Conservation (phyloP, 53 echinoderm and acorn worm genomes). For the Astropecten irregularis region DNA sequence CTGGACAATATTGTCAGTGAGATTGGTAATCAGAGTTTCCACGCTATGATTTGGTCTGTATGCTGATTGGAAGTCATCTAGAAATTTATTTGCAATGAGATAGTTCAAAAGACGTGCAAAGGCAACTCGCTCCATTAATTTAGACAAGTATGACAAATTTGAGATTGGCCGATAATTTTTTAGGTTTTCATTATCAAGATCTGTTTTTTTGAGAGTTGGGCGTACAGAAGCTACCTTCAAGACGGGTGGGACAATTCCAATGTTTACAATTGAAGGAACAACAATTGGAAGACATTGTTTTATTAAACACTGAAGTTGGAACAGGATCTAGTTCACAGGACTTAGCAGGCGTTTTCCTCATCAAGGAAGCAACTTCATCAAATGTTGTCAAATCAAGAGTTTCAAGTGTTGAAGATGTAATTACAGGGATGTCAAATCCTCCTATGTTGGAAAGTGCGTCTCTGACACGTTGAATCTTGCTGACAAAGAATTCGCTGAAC, state of each 20-base stretch:
- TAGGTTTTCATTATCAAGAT: not conserved
- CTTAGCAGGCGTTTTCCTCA: not conserved
- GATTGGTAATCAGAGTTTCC: conserved; percentile 17
- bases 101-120: not conserved
- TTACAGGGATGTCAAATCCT: no score
- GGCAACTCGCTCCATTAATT: not conserved
- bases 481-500: not conserved
- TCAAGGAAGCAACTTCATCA: not conserved
- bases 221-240: not conserved
- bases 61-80: not conserved
- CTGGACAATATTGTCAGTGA: conserved; percentile 8
- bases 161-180: not conserved
- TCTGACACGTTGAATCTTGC: no score
- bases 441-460: no score
- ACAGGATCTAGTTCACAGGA: not conserved
- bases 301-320: no score
- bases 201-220: not conserved
- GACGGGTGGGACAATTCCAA: not conserved
- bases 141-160: not conserved
- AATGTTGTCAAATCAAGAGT: not conserved
- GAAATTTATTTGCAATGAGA: not conserved
- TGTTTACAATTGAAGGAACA: no score
- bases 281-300: no score
- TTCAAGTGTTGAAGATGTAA: not conserved
- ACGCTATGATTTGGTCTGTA: not conserved